Conservation (phyloP, 2,113 vertebrate species). For the Lophura nycthemera region DNA sequence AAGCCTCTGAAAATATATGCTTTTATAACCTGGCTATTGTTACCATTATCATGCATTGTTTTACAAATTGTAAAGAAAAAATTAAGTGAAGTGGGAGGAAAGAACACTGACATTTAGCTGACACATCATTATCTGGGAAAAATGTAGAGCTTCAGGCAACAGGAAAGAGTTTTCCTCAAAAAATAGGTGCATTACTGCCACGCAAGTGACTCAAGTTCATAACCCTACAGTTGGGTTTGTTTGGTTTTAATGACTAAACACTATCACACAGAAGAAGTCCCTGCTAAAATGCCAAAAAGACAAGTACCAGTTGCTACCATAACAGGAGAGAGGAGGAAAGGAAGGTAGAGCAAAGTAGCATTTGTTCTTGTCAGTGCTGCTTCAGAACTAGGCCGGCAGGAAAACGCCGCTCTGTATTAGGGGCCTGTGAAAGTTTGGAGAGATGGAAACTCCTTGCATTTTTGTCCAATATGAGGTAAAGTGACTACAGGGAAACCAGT, state of each 20-base stretch:
- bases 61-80: background rate
- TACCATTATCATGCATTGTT: background rate
- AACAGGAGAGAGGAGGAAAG: background rate
- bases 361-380: background rate
- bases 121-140: background rate
- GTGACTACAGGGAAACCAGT: background rate
- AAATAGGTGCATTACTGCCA: background rate
- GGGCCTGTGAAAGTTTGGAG: background rate
- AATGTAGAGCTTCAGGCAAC: background rate
- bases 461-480: background rate
- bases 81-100: background rate
- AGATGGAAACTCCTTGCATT: background rate
- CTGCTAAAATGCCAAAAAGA: background rate
- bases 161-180: background rate
- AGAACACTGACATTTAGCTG: background rate
- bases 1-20: accelerated
- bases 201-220: background rate
- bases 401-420: background rate
- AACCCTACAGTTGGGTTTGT: background rate
- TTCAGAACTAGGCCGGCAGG: background rate
- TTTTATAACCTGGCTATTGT: background rate
- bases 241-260: background rate
- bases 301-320: background rate
- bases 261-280: background rate
- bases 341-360: background rate